phyloP scores from a whole-genome alignment of 1,140 invertebrate species.

The Caenorhabditis latens region DNA sequence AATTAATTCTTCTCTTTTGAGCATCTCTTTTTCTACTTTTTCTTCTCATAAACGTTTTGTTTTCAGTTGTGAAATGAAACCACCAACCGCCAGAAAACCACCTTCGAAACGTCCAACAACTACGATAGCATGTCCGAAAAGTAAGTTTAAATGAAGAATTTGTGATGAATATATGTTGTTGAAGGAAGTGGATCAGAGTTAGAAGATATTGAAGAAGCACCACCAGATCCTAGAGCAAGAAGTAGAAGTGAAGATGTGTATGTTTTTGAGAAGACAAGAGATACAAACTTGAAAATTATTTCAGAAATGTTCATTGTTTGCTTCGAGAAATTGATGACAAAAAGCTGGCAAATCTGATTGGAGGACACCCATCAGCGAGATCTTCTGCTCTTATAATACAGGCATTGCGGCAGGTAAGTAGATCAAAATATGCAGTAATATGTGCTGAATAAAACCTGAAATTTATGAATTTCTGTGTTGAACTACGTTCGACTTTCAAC shows the following conservation, averaged over 20 bases:
- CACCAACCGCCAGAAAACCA: slow-evolving; percentile 43
- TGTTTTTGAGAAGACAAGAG: neutral
- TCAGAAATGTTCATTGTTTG: slow-evolving; percentile 45
- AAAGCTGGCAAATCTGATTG: slow-evolving; percentile 50
- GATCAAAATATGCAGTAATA: neutral
- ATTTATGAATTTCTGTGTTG: no score
- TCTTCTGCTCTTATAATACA: slow-evolving; percentile 52
- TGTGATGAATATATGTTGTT: neutral
- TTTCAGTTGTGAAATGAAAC: slow-evolving; percentile 30
- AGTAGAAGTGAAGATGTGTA: slow-evolving; percentile 43
- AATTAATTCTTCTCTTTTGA: slow-evolving; percentile 18
- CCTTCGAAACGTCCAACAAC: slow-evolving; percentile 35
- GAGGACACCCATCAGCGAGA: slow-evolving; percentile 58
- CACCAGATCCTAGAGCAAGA: slow-evolving; percentile 40
- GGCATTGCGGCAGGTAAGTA: slow-evolving; percentile 54
- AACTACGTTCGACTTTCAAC: neutral
- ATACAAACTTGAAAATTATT: neutral
- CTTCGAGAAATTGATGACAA: slow-evolving; percentile 55
- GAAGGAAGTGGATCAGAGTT: slow-evolving; percentile 30
- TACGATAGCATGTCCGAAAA: slow-evolving; percentile 33
- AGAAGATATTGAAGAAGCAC: slow-evolving; percentile 23
- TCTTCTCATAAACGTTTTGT: neutral
- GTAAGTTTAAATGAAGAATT: neutral
- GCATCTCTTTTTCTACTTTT: neutral
- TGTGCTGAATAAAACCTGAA: neutral